These are phyloP conservation scores for Galeruca laticollis DNA, from an alignment of 2,888 invertebrate genomes.

Conservation along the genomic window DNA sequence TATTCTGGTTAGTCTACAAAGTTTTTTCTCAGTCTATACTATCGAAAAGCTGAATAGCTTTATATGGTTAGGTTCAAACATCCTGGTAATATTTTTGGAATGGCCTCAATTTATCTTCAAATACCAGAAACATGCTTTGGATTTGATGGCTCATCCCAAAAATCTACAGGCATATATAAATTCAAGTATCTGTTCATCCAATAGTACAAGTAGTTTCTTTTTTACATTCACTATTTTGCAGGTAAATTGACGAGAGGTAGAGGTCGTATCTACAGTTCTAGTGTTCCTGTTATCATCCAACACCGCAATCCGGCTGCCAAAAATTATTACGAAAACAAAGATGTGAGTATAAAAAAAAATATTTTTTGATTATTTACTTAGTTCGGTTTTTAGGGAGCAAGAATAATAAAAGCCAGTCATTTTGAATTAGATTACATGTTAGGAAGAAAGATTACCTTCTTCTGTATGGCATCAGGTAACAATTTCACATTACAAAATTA, in stretches of 20 bases:
- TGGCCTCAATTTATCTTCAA: too few relatives aligned
- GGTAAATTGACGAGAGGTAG: constrained; percentile 62
- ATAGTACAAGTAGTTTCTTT: too few relatives aligned
- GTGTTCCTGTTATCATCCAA: constrained; percentile 71
- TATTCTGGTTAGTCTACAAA: too few relatives aligned
- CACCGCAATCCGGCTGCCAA: constrained; percentile 71
- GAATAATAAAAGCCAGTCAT: constrained; percentile 77
- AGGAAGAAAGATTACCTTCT: constrained; percentile 81
- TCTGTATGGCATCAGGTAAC: constrained; percentile 77
- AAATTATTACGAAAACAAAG: constrained; percentile 75
- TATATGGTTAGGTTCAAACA: too few relatives aligned
- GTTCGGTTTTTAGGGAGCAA: constrained; percentile 72
- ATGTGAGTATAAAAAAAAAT: constrained; percentile 67
- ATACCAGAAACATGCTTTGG: too few relatives aligned
- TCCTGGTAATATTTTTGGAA: too few relatives aligned
- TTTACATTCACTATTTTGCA: too few relatives aligned
- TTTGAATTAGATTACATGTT: constrained; percentile 81
- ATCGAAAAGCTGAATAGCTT: too few relatives aligned
- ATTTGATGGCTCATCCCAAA: too few relatives aligned
- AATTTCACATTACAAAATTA: neutral
- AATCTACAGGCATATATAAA: too few relatives aligned
- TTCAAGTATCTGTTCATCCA: too few relatives aligned
- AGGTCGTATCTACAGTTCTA: constrained; percentile 67
- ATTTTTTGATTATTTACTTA: neutral
- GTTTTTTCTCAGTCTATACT: too few relatives aligned